Conservation (phyloP, 1,140 invertebrate genomes). For the Euglossa dilemma region DNA sequence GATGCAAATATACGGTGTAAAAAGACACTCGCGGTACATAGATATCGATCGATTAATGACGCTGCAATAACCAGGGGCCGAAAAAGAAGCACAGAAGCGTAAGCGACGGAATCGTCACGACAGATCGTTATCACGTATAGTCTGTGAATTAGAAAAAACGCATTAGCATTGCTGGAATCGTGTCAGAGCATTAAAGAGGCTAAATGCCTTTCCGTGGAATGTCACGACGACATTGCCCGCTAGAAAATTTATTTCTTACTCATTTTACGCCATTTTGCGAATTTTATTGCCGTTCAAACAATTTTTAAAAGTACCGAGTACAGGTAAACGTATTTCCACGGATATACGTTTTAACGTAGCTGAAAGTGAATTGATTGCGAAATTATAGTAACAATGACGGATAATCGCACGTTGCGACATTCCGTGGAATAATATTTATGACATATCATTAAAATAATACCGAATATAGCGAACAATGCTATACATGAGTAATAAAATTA, state of each 20-base stretch:
- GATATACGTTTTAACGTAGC: neutral
- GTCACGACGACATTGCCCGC: constrained; percentile 31
- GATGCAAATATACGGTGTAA: neutral
- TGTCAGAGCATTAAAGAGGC: constrained; percentile 33
- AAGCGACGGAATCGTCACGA: constrained; percentile 10
- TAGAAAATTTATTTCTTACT: constrained; percentile 34
- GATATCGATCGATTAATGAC: constrained; percentile 56
- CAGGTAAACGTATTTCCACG: neutral
- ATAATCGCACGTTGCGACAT: too few species aligned
- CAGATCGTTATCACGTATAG: constrained; percentile 1
- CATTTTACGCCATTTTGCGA: constrained; percentile 6
- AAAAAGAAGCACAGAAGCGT: neutral
- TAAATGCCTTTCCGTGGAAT: constrained; percentile 23
- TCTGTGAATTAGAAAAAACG: constrained; percentile 40
- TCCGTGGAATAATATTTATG: too few species aligned
- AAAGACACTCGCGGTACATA: neutral
- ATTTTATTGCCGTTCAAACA: constrained; percentile 7
- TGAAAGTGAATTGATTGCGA: constrained; percentile 12
- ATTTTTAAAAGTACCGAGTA: neutral
- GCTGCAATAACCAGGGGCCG: constrained; percentile 32
- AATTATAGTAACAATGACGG: neutral
- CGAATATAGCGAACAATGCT: too few species aligned
- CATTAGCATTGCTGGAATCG: constrained; percentile 53
- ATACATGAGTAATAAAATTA: too few species aligned
- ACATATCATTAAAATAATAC: too few species aligned